A percentile compares a stretch with the other conserved stretches of the same genome.
Evolutionary conservation across 2,797 vertebrate species (phyloP).

Genomic region (Fundulus diaphanus): DNA sequence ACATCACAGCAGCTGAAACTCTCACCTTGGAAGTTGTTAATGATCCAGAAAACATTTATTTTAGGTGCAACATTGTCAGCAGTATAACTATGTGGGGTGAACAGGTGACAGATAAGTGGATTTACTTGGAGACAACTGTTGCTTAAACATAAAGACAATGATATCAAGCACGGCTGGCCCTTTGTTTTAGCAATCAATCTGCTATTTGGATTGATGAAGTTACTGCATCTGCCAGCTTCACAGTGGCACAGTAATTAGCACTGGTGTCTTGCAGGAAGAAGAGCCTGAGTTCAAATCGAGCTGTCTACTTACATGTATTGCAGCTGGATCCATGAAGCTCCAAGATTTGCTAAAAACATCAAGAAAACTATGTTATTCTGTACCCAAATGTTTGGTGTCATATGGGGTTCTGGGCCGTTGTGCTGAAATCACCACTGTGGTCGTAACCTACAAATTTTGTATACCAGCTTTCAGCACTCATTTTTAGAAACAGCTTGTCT

Average conservation of each 20-base stretch:
- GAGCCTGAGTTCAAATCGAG: not conserved
- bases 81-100: too few relatives aligned
- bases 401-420: too few relatives aligned
- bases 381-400: not conserved
- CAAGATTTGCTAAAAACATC: not conserved
- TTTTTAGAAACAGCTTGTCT: not conserved
- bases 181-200: not conserved
- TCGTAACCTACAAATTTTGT: not conserved
- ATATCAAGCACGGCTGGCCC: not conserved
- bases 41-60: too few relatives aligned
- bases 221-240: not conserved
- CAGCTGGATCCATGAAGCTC: too few relatives aligned
- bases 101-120: too few relatives aligned
- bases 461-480: not conserved
- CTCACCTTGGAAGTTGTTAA: too few relatives aligned
- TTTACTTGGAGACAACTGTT: not conserved
- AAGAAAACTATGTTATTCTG: not conserved
- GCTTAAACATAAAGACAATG: not conserved
- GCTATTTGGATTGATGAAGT: not conserved
- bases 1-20: too few relatives aligned
- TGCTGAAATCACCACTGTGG: too few relatives aligned
- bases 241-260: not conserved
- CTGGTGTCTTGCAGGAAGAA: not conserved
- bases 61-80: too few relatives aligned
- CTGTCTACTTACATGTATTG: not conserved